These are phyloP conservation scores for Hydropsyche betteni DNA, from an alignment of 2,888 invertebrate species.

Conservation along the genomic window DNA sequence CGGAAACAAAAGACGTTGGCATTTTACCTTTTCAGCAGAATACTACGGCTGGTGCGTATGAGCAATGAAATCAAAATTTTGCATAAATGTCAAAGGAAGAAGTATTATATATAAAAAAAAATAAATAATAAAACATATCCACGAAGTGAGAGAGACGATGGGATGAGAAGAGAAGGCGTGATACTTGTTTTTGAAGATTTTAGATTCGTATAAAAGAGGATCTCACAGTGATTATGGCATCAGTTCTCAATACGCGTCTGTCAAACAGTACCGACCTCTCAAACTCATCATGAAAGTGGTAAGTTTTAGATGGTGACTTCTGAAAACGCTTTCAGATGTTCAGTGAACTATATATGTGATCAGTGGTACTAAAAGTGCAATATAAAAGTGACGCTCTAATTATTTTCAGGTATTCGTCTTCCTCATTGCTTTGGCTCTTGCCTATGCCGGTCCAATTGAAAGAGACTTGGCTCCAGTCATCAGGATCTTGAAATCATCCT, in stretches of 20 bases:
- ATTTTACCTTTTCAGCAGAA: no score
- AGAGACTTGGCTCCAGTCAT: conserved; percentile 50
- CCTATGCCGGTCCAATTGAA: conserved; percentile 50
- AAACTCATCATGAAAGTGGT: conserved; percentile 50
- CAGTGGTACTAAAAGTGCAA: neutral
- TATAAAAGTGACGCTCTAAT: neutral
- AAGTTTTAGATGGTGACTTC: conserved; percentile 34
- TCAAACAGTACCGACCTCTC: conserved; percentile 45
- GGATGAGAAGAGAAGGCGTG: conserved; percentile 49
- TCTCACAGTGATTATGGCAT: conserved; percentile 48
- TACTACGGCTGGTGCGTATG: neutral
- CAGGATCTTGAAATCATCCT: conserved; percentile 56
- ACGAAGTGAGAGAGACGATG: conserved; percentile 14
- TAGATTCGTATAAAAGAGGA: conserved; percentile 52
- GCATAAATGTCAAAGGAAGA: conserved; percentile 51
- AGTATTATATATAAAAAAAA: conserved; percentile 30
- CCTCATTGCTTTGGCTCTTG: conserved; percentile 50
- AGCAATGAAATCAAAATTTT: conserved; percentile 44
- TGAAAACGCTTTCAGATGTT: neutral
- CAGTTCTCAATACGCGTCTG: conserved; percentile 50
- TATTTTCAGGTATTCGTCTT: conserved; percentile 49
- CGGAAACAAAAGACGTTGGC: no score
- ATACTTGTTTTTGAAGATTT: conserved; percentile 50
- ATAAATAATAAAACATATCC: conserved; percentile 36
- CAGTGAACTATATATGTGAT: neutral